A percentile compares a stretch with the other conserved stretches of the same genome.
phyloP scores from a whole-genome alignment of 2,888 invertebrate species.

The Pharmacophagus antenor region DNA sequence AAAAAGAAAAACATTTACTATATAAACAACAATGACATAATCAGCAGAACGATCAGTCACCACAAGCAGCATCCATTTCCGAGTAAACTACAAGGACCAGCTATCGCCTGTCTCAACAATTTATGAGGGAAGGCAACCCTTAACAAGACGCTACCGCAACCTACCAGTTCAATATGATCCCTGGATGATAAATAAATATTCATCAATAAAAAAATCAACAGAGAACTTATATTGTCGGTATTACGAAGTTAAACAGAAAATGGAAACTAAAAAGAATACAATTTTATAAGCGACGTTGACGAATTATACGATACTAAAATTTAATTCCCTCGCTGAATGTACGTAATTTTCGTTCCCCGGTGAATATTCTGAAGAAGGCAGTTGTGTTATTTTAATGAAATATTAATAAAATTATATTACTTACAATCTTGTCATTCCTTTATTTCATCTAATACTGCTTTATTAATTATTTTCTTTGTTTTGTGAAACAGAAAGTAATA shows the following conservation, averaged over 20 bases:
- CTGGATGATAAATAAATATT: too few relatives aligned
- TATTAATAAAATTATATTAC: constrained; percentile 18
- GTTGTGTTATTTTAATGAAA: constrained; percentile 19
- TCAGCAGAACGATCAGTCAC: too few relatives aligned
- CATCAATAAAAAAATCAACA: background rate
- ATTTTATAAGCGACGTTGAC: constrained; percentile 20
- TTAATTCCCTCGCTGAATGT: constrained; percentile 22
- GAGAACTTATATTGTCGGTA: background rate
- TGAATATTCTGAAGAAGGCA: constrained; percentile 10
- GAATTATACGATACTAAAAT: constrained; percentile 23
- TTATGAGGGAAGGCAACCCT: too few relatives aligned
- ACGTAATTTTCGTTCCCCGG: constrained; percentile 17
- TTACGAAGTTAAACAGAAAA: background rate
- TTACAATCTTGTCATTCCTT: background rate
- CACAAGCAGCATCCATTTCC: too few relatives aligned
- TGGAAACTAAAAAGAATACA: constrained; percentile 7
- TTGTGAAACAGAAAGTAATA: background rate
- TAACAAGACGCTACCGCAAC: too few relatives aligned
- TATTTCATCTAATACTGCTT: background rate
- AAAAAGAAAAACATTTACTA: too few relatives aligned
- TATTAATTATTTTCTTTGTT: background rate
- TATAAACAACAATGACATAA: too few relatives aligned
- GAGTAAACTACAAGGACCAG: too few relatives aligned
- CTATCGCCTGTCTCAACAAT: too few relatives aligned
- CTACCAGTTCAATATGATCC: background rate